These are phyloP conservation scores for Venusia cambrica DNA, from an alignment of 2,888 invertebrate species.

Conservation along the genomic window DNA sequence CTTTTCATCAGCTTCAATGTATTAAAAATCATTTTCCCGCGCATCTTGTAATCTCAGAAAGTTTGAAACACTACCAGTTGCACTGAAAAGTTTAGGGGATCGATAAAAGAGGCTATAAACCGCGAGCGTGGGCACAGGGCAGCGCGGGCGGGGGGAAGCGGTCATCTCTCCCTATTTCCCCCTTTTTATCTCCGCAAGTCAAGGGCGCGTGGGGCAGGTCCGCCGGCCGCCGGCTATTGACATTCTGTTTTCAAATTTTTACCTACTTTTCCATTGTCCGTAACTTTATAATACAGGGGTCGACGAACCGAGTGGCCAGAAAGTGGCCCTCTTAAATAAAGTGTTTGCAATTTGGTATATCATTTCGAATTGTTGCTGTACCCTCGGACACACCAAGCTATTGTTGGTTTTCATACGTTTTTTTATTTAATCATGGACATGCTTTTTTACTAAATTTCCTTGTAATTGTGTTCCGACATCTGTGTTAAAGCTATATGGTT, in stretches of 20 bases:
- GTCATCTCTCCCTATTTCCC: conserved; percentile 59
- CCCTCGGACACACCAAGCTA: conserved; percentile 6
- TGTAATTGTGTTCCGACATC: too few relatives aligned
- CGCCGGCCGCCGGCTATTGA: conserved; percentile 78
- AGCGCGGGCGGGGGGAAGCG: conserved; percentile 50
- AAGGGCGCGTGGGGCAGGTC: conserved; percentile 80
- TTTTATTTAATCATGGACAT: conserved; percentile 3
- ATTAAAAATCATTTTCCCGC: conserved; percentile 10
- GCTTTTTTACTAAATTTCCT: not conserved
- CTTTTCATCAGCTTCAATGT: conserved; percentile 6
- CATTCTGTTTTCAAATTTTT: conserved; percentile 79
- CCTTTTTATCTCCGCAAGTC: conserved; percentile 77
- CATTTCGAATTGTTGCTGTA: conserved; percentile 37
- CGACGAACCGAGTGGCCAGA: conserved; percentile 67
- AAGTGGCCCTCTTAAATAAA: conserved; percentile 50
- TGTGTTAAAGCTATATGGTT: too few relatives aligned
- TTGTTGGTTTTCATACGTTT: conserved; percentile 1
- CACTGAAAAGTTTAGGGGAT: conserved; percentile 54
- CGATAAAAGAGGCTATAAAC: conserved; percentile 65
- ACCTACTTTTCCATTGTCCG: conserved; percentile 78
- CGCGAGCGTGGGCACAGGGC: conserved; percentile 59
- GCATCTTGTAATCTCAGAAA: conserved; percentile 27
- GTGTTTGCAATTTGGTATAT: conserved; percentile 41
- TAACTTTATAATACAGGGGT: conserved; percentile 75
- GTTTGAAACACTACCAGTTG: conserved; percentile 49